A percentile compares a stretch with the other conserved stretches of the same genome.
Conservation (phyloP, 2,888 invertebrate genomes). For the Nomada ruficornis region DNA sequence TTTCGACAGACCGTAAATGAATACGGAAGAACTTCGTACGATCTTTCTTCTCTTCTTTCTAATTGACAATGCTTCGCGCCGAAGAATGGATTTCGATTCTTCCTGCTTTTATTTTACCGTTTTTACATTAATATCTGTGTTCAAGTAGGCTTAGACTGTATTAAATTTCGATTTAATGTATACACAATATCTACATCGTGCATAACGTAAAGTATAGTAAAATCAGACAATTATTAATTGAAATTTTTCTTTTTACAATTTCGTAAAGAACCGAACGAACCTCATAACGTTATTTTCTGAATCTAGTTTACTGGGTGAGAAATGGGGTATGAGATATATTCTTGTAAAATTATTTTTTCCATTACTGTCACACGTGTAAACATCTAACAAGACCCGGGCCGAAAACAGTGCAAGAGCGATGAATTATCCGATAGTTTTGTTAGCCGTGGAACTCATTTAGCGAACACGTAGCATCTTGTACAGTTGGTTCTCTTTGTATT, state of each 20-base stretch:
- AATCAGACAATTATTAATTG: no score
- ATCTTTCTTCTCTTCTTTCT: no score
- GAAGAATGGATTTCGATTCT: no score
- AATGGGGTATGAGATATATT: no score
- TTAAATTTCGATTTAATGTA: neutral
- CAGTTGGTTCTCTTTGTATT: constrained; percentile 63
- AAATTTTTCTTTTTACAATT: no score
- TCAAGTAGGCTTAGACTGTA: no score
- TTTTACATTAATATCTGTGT: no score
- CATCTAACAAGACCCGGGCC: neutral
- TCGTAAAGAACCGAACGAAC: neutral
- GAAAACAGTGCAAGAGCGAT: constrained; percentile 10
- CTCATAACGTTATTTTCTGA: no score
- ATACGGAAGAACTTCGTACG: neutral
- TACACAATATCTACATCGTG: neutral
- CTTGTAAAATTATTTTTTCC: neutral
- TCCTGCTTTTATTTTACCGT: no score
- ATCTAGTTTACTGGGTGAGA: no score
- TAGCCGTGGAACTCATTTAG: constrained; percentile 52
- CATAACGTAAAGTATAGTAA: neutral
- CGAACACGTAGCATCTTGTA: constrained; percentile 52
- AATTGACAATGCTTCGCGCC: no score
- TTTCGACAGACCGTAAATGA: neutral
- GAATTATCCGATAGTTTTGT: constrained; percentile 40
- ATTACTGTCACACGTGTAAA: neutral